These are phyloP conservation scores for Rhinopomastus cyanomelas DNA, from an alignment of 2,113 vertebrate genomes.

Conservation along the genomic window DNA sequence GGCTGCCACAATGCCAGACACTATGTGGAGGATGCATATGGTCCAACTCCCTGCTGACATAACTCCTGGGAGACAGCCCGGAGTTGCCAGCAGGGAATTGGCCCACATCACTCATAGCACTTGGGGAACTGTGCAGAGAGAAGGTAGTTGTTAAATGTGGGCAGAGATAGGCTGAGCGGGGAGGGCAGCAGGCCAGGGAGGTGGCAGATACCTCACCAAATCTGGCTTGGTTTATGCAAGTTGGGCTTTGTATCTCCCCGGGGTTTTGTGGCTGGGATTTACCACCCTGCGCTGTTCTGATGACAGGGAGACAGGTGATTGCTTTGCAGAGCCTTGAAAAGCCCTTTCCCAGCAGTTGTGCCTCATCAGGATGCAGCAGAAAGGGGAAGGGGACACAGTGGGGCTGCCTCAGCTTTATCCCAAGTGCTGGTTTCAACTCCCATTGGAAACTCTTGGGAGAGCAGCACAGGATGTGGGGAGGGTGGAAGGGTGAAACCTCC, in stretches of 20 bases:
- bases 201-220: conserved; percentile 44
- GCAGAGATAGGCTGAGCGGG: conserved; percentile 51
- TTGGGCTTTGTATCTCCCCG: conserved; percentile 29
- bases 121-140: neutral
- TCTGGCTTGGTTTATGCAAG: conserved; percentile 48
- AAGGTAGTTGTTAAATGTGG: conserved; percentile 61
- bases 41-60: conserved; percentile 19
- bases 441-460: neutral
- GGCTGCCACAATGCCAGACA: neutral
- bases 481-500: neutral
- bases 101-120: neutral
- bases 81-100: conserved; percentile 52
- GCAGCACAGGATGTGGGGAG: accelerated
- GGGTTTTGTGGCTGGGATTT: conserved; percentile 24
- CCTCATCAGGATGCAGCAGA: accelerated
- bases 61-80: conserved; percentile 37
- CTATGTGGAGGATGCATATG: neutral
- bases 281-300: neutral
- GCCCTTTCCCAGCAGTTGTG: neutral
- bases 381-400: accelerated
- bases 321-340: neutral
- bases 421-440: neutral
- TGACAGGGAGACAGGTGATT: neutral
- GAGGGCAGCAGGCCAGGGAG: conserved; percentile 51
- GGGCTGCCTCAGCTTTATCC: neutral